phyloP scores from a whole-genome alignment of 2,888 invertebrate species.

The Pilophorus perplexus region DNA sequence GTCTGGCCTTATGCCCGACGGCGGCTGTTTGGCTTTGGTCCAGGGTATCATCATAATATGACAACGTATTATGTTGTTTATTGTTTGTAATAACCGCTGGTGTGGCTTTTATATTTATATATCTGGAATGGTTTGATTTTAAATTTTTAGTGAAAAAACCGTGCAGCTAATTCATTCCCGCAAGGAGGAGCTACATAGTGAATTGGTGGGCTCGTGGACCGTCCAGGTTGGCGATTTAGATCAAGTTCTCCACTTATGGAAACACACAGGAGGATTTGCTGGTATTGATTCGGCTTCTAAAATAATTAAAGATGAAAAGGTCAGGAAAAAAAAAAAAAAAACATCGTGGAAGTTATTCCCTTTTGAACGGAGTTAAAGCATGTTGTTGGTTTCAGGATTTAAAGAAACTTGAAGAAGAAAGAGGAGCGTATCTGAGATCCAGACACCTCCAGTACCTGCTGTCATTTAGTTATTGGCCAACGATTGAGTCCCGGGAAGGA shows the following conservation, averaged over 20 bases:
- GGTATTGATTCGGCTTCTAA: slow-evolving; percentile 76
- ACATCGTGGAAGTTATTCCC: background rate
- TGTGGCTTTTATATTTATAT: too few species aligned
- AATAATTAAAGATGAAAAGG: slow-evolving; percentile 66
- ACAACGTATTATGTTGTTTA: too few species aligned
- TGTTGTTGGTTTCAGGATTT: slow-evolving; percentile 62
- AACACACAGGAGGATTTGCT: slow-evolving; percentile 88
- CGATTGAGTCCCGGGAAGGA: slow-evolving; percentile 66
- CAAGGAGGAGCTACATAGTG: slow-evolving; percentile 71
- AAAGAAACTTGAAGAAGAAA: slow-evolving; percentile 68
- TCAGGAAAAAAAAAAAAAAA: slow-evolving; percentile 51
- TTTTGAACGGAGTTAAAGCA: background rate
- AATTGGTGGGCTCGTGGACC: slow-evolving; percentile 93
- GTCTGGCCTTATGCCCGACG: too few species aligned
- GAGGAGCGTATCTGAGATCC: slow-evolving; percentile 74
- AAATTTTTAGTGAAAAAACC: slow-evolving; percentile 77
- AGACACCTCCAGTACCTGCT: slow-evolving; percentile 90
- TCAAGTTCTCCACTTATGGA: slow-evolving; percentile 95
- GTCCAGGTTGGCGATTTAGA: slow-evolving; percentile 96
- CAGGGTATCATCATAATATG: too few species aligned
- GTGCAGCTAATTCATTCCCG: slow-evolving; percentile 74
- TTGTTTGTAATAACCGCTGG: too few species aligned
- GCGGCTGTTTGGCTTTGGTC: too few species aligned
- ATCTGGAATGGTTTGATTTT: too few species aligned
- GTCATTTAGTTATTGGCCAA: slow-evolving; percentile 97